phyloP scores from a whole-genome alignment of 2,113 vertebrate genomes.

The Cisticola juncidis region DNA sequence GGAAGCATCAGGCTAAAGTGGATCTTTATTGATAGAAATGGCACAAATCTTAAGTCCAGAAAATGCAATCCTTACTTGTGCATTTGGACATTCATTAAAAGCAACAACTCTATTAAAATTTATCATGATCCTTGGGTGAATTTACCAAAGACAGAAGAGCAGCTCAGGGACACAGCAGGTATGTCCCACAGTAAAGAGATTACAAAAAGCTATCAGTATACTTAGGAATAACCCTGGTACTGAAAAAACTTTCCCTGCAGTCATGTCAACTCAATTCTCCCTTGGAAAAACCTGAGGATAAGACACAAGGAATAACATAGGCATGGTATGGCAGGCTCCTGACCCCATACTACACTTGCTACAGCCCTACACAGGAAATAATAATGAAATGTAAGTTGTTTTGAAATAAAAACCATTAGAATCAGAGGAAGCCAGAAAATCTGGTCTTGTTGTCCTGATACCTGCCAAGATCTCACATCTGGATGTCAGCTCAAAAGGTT shows the following conservation, averaged over 20 bases:
- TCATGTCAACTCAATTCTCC: background rate
- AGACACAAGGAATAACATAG: background rate
- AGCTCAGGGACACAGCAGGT: background rate
- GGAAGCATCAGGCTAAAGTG: background rate
- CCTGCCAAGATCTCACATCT: constrained; percentile 6
- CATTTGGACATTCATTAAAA: background rate
- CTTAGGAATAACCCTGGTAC: background rate
- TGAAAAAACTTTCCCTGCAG: background rate
- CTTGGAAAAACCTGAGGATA: background rate
- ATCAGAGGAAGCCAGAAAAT: background rate
- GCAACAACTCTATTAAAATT: background rate
- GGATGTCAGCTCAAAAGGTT: background rate
- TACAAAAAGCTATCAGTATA: background rate
- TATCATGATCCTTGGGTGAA: background rate
- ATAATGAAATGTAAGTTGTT: background rate
- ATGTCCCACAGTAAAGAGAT: background rate
- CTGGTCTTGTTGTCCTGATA: background rate
- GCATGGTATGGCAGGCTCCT: background rate
- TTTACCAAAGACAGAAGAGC: background rate
- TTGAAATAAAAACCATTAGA: background rate
- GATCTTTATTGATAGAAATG: constrained; percentile 28
- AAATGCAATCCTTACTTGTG: background rate
- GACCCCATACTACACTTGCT: background rate
- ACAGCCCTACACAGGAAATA: background rate
- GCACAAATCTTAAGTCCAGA: constrained; percentile 2